Evolutionary conservation across 35 echinoderm and acorn worm genomes (phyloP), one percentile per base, ranked within the genome.

Genomic region (Apostichopus californicus): DNA sequence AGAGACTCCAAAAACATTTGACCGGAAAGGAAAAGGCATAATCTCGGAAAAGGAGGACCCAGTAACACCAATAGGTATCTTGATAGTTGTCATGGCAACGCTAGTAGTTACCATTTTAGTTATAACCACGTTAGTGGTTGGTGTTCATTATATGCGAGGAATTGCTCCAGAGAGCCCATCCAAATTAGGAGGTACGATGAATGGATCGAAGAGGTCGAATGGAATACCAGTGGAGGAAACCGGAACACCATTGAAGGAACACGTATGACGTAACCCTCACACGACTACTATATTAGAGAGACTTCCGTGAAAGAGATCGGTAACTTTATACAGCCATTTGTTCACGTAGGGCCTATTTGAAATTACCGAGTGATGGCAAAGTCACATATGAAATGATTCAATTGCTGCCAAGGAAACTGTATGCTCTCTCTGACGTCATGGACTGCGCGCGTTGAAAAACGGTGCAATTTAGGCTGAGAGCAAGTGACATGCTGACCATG

Each of bases 131-230:
- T 91, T 91, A 20, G 59, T 91, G 17, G 72, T 91, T 15, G 89
- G 89, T 12, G 89, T 91, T 3, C 89, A 91, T 54, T 91, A 79
- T 34, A 91, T 91, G 89, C 54, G 89, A 1, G 89, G 89, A 66
- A 24, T 77, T 25, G 46, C 89, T 21, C 72, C 89, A 61, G 89
- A 91, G n/a, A 77, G 20, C 10, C 86, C 86, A 8, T 28, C 86
- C 1, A 89, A 89, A 55, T 53, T 89, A 24, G 63, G 61, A 52
- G 24, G 5, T 5, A 46, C 17, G 8, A 89, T 28, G 22, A 73
- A 73, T 17, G 86, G 86, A 7, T 73, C 86, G 52, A 66, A 22
- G 28, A 23, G 24, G 25, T 65, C 68, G 63, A 89, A 89, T 64
- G 86, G 86, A 63, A 89, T 12, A 72, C 52, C 63, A 54, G 9